Evolutionary conservation across 2,797 vertebrate genomes (phyloP).

Genomic region (Myioborus melanocephalus): DNA sequence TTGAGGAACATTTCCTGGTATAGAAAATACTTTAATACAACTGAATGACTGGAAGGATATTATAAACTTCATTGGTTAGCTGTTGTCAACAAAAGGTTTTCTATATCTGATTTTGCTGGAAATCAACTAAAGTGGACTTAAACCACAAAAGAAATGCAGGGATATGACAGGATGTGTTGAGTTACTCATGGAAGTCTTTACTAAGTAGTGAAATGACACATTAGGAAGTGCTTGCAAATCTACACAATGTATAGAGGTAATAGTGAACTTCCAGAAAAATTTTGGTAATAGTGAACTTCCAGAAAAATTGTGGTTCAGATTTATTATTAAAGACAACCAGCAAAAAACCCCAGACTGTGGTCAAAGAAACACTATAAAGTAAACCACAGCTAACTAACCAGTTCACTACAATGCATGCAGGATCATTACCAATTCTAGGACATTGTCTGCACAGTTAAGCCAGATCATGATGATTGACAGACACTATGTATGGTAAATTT

Average conservation of each 20-base stretch:
- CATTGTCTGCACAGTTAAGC: not conserved
- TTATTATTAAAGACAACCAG: not conserved
- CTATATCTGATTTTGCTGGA: not conserved
- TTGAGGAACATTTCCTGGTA: not conserved
- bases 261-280: not conserved
- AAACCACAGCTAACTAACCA: not conserved
- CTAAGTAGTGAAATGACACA: accelerated
- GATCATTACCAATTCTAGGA: not conserved
- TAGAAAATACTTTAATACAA: not conserved
- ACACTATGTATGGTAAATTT: not conserved
- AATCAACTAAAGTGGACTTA: not conserved
- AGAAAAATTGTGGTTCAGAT: not conserved
- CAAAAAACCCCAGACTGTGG: not conserved
- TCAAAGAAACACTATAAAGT: not conserved
- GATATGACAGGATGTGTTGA: not conserved
- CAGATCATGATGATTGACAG: not conserved
- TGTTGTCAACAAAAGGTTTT: not conserved
- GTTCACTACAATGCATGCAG: not conserved
- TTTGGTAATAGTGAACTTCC: not conserved
- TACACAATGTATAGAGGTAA: not conserved
- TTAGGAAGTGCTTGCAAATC: not conserved
- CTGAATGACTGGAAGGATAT: not conserved
- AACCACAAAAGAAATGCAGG: not conserved
- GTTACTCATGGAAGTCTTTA: not conserved
- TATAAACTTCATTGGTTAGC: not conserved